These are phyloP conservation scores for Campylorhamphus procurvoides DNA, from an alignment of 2,113 vertebrate species.

Conservation along the genomic window DNA sequence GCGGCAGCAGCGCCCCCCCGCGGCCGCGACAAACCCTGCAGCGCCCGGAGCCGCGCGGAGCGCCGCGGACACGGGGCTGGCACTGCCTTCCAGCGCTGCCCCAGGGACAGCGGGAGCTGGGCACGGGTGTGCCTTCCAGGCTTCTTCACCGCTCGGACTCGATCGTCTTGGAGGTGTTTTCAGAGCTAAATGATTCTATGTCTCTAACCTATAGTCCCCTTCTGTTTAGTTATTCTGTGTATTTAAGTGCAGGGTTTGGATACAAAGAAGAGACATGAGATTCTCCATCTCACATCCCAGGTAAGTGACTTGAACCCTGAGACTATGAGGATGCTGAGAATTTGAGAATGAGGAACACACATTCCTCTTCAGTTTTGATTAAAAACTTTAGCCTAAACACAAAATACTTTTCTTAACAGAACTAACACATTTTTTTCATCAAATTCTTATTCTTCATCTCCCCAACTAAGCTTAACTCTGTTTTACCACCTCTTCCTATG, in stretches of 20 bases:
- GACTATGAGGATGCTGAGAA: neutral
- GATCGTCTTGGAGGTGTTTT: neutral
- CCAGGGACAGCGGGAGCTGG: too few species aligned
- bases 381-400: neutral
- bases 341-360: neutral
- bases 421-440: neutral
- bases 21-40: neutral
- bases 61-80: too few species aligned
- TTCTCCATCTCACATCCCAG: accelerated
- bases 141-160: neutral
- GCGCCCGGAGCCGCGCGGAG: too few species aligned
- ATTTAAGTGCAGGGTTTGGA: neutral
- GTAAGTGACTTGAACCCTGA: neutral
- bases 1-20: neutral
- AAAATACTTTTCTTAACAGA: neutral
- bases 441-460: neutral
- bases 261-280: neutral
- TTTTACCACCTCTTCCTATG: neutral
- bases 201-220: neutral
- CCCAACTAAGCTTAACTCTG: neutral
- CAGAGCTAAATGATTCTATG: neutral
- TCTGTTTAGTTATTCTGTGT: neutral
- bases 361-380: neutral
- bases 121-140: too few species aligned
- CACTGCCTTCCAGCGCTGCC: too few species aligned